These are phyloP conservation scores for Sebastes iracundus DNA, from an alignment of 2,797 vertebrate species.

Conservation along the genomic window DNA sequence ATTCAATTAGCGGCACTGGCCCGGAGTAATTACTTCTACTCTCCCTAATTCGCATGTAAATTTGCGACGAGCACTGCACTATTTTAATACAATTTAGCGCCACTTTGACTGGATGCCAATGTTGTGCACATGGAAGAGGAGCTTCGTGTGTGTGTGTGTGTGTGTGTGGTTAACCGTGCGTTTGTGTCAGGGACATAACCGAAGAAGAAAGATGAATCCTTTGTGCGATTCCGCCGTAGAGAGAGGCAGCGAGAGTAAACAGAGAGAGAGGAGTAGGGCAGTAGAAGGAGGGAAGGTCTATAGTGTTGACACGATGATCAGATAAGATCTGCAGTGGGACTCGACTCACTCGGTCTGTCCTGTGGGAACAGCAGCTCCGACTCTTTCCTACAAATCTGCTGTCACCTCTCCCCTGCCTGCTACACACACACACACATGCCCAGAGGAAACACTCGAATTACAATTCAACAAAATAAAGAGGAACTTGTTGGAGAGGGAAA, in stretches of 20 bases:
- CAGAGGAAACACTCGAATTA: slow-evolving; percentile 41
- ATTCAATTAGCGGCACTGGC: slow-evolving; percentile 81
- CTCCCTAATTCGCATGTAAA: slow-evolving; percentile 84
- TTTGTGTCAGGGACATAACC: slow-evolving; percentile 59
- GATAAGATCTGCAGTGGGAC: slow-evolving; percentile 78
- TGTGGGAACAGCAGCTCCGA: slow-evolving; percentile 74
- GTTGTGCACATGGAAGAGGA: slow-evolving; percentile 48
- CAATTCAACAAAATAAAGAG: slow-evolving; percentile 8
- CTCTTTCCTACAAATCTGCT: slow-evolving; percentile 58
- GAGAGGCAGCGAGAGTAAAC: slow-evolving; percentile 45
- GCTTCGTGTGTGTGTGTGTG: slow-evolving; percentile 18
- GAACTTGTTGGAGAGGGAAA: slow-evolving; percentile 8
- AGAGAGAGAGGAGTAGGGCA: slow-evolving; percentile 45
- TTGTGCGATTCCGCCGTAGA: slow-evolving; percentile 51
- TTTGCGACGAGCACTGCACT: slow-evolving; percentile 80
- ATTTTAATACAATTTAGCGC: slow-evolving; percentile 83
- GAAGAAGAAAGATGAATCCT: slow-evolving; percentile 60
- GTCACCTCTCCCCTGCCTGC: slow-evolving; percentile 26
- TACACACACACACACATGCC: neutral
- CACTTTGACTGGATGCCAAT: slow-evolving; percentile 80
- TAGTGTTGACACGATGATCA: slow-evolving; percentile 72
- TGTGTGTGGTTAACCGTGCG: neutral
- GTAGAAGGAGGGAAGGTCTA: slow-evolving; percentile 59
- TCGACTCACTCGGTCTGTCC: slow-evolving; percentile 63
- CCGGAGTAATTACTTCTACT: slow-evolving; percentile 82